Evolutionary conservation across 2,797 vertebrate species (phyloP), one percentile per base, ranked within the genome.

Genomic region (Pipistrellus pygmaeus): DNA sequence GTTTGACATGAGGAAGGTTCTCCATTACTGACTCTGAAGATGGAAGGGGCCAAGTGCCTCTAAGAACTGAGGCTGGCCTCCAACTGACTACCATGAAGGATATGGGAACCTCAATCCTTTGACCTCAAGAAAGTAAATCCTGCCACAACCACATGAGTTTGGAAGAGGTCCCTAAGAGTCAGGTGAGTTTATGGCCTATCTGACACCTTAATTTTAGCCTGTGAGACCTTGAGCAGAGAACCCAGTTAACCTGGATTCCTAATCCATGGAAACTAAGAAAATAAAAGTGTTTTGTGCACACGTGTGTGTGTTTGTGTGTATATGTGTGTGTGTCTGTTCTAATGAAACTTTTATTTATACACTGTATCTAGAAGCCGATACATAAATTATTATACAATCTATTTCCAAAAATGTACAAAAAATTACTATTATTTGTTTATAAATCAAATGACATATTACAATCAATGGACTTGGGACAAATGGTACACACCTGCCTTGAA

Each of bases 391-490:
- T 98, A 99, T 98, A 98, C 97, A 99, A 99, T 98, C 99, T 98
- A 99, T 99, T 99, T 99, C 98, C 98, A 99, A 97, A 99, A 99
- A 99, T 99, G 98, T 99, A 98, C 98, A 99, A 99, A 98, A 99
- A 99, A 99, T 99, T 98, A 99, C 98, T 98, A 97, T 98, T 98
- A 98, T 98, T 98, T 98, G 97, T 98, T 98, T 98, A 98, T 96
- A 98, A 98, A 98, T 98, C 98, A 98, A 97, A 98, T 98, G 98
- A 98, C 98, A 96, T 93, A 98, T 98, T 97, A 97, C 98, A 98
- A 98, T 97, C 96, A 98, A 98, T 98, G 98, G 98, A 99, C 98
- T 99, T 99, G 98, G 98, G 97, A 98, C 90, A 98, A 97, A 97
- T 4, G 95, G 71, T 1, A 95, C 96, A 97, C 97, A 97, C 96